Evolutionary conservation across 2,888 invertebrate species (phyloP).

Genomic region (Luffia ferchaultella): DNA sequence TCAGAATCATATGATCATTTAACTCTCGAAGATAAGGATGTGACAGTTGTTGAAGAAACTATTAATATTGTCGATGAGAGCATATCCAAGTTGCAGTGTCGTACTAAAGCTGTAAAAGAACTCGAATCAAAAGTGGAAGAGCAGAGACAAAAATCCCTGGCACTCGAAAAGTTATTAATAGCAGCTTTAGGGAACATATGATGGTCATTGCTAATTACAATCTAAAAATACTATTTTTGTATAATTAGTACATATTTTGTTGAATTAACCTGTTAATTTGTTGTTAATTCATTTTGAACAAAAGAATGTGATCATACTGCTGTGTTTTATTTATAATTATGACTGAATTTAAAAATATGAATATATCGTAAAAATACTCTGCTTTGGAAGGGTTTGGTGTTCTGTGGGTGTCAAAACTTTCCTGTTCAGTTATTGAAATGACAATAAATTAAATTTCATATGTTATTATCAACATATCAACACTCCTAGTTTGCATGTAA

Average conservation of each 20-base stretch:
- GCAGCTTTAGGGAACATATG: conserved; percentile 42
- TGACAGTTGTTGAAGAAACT: conserved; percentile 38
- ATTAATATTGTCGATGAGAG: conserved; percentile 35
- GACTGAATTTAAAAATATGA: too few relatives aligned
- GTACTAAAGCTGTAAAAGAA: conserved; percentile 41
- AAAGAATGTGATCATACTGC: too few relatives aligned
- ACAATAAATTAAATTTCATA: too few relatives aligned
- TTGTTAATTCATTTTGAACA: not conserved
- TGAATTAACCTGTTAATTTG: not conserved
- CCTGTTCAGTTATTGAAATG: too few relatives aligned
- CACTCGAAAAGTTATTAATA: conserved; percentile 53
- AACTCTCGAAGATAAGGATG: conserved; percentile 46
- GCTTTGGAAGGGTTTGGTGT: too few relatives aligned
- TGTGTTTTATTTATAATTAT: too few relatives aligned
- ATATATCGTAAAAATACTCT: too few relatives aligned
- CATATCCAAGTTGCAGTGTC: conserved; percentile 36
- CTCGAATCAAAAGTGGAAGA: conserved; percentile 54
- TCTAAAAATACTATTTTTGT: not conserved
- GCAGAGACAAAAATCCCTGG: conserved; percentile 46
- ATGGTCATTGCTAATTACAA: conserved; percentile 6
- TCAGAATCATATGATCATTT: conserved; percentile 42
- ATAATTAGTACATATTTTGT: not conserved
- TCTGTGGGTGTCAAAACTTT: too few relatives aligned
- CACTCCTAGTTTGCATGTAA: too few relatives aligned
- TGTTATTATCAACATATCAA: too few relatives aligned